phyloP scores from a whole-genome alignment of 1,140 invertebrate genomes.

The Drosophila bocqueti region DNA sequence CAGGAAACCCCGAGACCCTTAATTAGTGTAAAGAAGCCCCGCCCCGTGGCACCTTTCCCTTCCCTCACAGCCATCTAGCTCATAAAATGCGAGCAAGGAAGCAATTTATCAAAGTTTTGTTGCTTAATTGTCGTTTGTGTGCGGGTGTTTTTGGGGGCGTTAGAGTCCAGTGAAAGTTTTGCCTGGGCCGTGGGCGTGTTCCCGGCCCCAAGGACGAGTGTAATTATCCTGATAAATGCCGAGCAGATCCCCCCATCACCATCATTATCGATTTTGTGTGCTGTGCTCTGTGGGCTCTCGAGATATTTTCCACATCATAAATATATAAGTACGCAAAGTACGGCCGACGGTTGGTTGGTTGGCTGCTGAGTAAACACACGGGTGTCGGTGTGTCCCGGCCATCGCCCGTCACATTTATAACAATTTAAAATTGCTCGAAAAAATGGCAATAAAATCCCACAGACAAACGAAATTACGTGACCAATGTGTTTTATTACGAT shows the following conservation, averaged over 20 bases:
- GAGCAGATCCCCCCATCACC: conserved; percentile 35
- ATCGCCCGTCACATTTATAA: conserved; percentile 79
- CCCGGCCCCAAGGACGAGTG: conserved; percentile 33
- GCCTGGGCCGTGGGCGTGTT: conserved; percentile 36
- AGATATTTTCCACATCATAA: conserved; percentile 84
- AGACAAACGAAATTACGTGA: conserved; percentile 85
- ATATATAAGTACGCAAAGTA: conserved; percentile 70
- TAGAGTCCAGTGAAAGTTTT: conserved; percentile 63
- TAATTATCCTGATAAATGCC: conserved; percentile 70
- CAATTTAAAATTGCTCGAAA: conserved; percentile 83
- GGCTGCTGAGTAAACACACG: conserved; percentile 63
- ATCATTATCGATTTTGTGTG: conserved; percentile 67
- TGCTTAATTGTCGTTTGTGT: conserved; percentile 84
- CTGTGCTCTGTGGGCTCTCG: conserved; percentile 36
- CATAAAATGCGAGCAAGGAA: conserved; percentile 81
- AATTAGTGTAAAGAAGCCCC: conserved; percentile 81
- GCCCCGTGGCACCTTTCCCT: conserved; percentile 14
- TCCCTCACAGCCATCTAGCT: conserved; percentile 6
- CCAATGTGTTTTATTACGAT: conserved; percentile 85
- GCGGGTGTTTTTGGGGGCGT: conserved; percentile 47
- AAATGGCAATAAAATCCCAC: conserved; percentile 85
- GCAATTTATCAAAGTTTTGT: conserved; percentile 85
- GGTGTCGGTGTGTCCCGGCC: conserved; percentile 36
- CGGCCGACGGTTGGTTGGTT: conserved; percentile 20
- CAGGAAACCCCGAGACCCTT: conserved; percentile 83